phyloP scores from a whole-genome alignment of 1,140 invertebrate species.

The Drepana arcuata region DNA sequence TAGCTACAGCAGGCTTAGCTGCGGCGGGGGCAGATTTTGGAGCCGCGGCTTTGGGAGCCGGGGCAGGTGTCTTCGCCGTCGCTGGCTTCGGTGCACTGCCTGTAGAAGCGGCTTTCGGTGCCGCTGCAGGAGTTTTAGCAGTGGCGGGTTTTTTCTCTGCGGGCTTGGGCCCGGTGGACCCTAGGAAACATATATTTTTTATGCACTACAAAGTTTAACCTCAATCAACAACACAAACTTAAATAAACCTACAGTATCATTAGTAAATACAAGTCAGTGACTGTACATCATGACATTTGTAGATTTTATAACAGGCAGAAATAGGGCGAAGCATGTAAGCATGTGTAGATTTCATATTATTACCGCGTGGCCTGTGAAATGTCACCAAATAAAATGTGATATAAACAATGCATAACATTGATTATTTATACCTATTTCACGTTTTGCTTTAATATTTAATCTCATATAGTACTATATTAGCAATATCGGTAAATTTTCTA shows the following conservation, averaged over 20 bases:
- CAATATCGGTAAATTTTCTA: neutral
- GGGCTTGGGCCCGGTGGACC: constrained; percentile 62
- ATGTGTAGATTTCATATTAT: constrained; percentile 3
- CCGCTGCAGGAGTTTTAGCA: constrained; percentile 67
- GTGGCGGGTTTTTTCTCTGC: constrained; percentile 78
- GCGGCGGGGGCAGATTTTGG: constrained; percentile 27
- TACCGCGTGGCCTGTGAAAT: constrained; percentile 43
- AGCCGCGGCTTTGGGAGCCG: constrained; percentile 49
- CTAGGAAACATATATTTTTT: constrained; percentile 17
- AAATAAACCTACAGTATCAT: no score
- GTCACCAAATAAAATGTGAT: no score
- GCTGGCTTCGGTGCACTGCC: constrained; percentile 67
- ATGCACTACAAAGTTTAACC: constrained; percentile 5
- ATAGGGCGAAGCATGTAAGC: no score
- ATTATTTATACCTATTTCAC: no score
- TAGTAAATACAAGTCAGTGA: no score
- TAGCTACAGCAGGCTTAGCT: constrained; percentile 65
- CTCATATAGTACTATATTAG: no score
- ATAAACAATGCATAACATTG: no score
- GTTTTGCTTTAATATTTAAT: no score
- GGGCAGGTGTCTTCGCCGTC: constrained; percentile 68
- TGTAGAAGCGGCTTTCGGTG: constrained; percentile 37
- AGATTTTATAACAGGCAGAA: no score
- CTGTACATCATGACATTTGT: no score
- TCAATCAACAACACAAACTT: constrained; percentile 5